phyloP scores from a whole-genome alignment of 2,888 invertebrate species.

The Apeira syringaria region DNA sequence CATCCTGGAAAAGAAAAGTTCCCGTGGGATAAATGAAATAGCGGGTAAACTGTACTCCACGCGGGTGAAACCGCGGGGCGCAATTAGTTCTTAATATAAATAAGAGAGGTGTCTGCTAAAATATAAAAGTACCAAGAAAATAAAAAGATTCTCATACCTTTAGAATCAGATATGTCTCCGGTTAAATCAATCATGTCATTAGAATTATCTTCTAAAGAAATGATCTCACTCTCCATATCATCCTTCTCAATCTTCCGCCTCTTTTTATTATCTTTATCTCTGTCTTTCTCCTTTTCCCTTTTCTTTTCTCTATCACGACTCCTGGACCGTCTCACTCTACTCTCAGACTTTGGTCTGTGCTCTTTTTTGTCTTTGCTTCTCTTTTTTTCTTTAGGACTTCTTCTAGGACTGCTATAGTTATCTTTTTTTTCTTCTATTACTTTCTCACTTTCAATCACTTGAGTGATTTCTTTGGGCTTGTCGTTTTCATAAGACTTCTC shows the following conservation, averaged over 20 bases:
- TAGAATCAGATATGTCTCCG: slow-evolving; percentile 78
- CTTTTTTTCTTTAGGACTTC: slow-evolving; percentile 53
- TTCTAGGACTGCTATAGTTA: slow-evolving; percentile 35
- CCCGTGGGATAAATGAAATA: too few species aligned
- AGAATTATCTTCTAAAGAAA: slow-evolving; percentile 70
- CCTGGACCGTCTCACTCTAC: slow-evolving; percentile 46
- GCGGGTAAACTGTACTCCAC: too few species aligned
- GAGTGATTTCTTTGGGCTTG: slow-evolving; percentile 18
- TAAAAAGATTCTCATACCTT: slow-evolving; percentile 46
- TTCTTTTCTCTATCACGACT: slow-evolving; percentile 42
- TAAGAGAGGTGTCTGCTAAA: too few species aligned
- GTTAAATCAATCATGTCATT: slow-evolving; percentile 85
- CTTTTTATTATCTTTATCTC: slow-evolving; percentile 41
- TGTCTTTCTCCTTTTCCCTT: slow-evolving; percentile 45
- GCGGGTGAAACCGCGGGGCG: too few species aligned
- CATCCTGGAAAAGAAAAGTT: too few species aligned
- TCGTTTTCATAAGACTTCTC: slow-evolving; percentile 25
- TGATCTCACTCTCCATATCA: slow-evolving; percentile 62
- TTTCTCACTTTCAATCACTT: slow-evolving; percentile 26
- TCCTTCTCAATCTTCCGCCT: slow-evolving; percentile 50
- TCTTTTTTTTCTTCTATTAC: slow-evolving; percentile 8
- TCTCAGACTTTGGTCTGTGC: slow-evolving; percentile 52
- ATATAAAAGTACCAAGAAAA: too few species aligned
- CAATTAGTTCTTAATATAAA: too few species aligned
- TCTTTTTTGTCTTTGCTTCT: slow-evolving; percentile 55